phyloP scores from a whole-genome alignment of 2,797 vertebrate genomes.

The Spinus pinus region DNA sequence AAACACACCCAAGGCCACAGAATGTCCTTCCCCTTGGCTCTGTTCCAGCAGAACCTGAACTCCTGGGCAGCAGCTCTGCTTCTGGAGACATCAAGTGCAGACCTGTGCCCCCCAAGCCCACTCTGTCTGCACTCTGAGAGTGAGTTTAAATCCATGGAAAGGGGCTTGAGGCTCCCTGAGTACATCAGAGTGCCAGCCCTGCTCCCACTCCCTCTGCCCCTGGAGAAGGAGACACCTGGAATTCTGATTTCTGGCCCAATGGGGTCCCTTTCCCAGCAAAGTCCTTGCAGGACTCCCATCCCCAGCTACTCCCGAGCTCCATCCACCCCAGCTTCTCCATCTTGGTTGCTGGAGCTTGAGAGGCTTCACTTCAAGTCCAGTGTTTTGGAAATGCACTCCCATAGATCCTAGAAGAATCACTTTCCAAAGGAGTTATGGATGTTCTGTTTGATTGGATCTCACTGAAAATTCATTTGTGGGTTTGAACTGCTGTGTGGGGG shows the following conservation, averaged over 20 bases:
- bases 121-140: background rate
- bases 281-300: background rate
- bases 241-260: background rate
- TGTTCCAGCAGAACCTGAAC: background rate
- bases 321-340: background rate
- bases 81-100: background rate
- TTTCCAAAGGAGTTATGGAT: background rate
- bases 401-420: background rate
- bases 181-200: background rate
- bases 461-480: background rate
- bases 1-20: background rate
- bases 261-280: background rate
- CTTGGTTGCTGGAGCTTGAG: background rate
- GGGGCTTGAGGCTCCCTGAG: background rate
- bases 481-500: background rate
- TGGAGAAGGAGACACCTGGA: background rate
- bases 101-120: background rate
- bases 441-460: background rate
- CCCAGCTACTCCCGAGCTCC: background rate
- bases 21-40: background rate
- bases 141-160: background rate
- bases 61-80: background rate
- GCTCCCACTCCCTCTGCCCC: background rate
- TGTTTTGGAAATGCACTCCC: background rate
- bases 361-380: background rate